These are phyloP conservation scores for Hyperoplus immaculatus DNA, from an alignment of 2,797 vertebrate genomes.

Conservation along the genomic window DNA sequence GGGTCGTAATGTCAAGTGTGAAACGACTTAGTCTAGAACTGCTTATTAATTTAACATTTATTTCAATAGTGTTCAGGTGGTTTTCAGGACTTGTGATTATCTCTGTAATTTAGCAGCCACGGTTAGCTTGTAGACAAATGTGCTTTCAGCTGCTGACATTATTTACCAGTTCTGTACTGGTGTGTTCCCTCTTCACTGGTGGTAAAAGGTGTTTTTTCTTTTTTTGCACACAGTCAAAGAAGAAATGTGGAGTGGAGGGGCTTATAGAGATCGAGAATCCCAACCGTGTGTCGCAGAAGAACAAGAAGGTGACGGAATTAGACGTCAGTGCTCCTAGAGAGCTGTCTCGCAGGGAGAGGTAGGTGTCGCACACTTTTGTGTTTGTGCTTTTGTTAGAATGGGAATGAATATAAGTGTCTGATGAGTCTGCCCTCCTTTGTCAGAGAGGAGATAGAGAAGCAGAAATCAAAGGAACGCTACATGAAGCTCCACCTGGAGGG, in stretches of 20 bases:
- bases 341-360: conserved; percentile 88
- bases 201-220: not conserved
- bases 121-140: not conserved
- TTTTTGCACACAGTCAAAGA: conserved; percentile 70
- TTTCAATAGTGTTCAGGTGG: not conserved
- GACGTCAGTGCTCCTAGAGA: conserved; percentile 82
- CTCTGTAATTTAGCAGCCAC: not conserved
- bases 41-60: not conserved
- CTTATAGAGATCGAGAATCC: conserved; percentile 90
- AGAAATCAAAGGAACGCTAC: conserved; percentile 88
- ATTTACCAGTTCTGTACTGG: not conserved
- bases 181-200: not conserved
- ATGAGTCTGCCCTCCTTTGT: not conserved
- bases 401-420: not conserved
- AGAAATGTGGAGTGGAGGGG: conserved; percentile 86
- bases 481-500: conserved; percentile 90
- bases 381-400: no score
- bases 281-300: conserved; percentile 86
- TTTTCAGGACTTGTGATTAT: not conserved
- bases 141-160: not conserved
- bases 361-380: conserved; percentile 6
- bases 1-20: not conserved
- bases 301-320: conserved; percentile 85
- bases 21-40: not conserved
- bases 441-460: conserved; percentile 90